Evolutionary conservation across 2,113 vertebrate genomes (phyloP), one percentile per base, ranked within the genome.

Genomic region (Puffinus mauretanicus): DNA sequence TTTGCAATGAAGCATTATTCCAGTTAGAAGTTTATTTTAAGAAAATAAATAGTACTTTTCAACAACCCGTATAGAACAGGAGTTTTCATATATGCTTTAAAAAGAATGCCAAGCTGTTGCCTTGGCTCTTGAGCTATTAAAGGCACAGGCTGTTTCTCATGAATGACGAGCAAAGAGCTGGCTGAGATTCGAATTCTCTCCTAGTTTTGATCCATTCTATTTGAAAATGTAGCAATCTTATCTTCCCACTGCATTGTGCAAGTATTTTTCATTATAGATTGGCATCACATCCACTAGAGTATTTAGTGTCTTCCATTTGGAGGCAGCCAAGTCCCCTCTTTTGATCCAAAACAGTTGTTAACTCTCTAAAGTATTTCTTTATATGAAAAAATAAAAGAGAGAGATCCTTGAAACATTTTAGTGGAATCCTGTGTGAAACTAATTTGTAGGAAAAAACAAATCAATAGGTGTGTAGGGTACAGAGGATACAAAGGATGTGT

Each of bases 1-100:
- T 97, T 80, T 95, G 98, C 96, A 94, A 86, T 54, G 88, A 98
- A 96, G 97, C 84, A 96, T 96, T 96, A 96, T 97, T 96, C 92
- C 95, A 92, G 92, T 95, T 94, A 93, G 93, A 96, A 96, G 94
- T 95, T 90, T 95, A 97, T 92, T 88, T 93, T 89, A 90, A 89
- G 91, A 95, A 93, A 96, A 95, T 87, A 97, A 94, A 96, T 92
- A 95, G 90, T 80, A 85, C 85, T 97, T 95, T 86, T 96, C 97
- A 98, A 88, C 87, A 95, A 94, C 66, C 61, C 44, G 1, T 94
- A 94, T 66, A 97, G 90, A 96, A 94, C 61, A 86, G 77, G 87
- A 91, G 87, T 73, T 98, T 97, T 97, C 96, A 88, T 95, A 88
- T 96, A 96, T 93, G 86, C 65, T 80, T 97, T 86, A 88, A 72